Percentiles rank a stretch among this genome's conserved stretches.
These are phyloP conservation scores for Alloplasta piceator DNA, from an alignment of 2,888 invertebrate species.

Conservation along the genomic window DNA sequence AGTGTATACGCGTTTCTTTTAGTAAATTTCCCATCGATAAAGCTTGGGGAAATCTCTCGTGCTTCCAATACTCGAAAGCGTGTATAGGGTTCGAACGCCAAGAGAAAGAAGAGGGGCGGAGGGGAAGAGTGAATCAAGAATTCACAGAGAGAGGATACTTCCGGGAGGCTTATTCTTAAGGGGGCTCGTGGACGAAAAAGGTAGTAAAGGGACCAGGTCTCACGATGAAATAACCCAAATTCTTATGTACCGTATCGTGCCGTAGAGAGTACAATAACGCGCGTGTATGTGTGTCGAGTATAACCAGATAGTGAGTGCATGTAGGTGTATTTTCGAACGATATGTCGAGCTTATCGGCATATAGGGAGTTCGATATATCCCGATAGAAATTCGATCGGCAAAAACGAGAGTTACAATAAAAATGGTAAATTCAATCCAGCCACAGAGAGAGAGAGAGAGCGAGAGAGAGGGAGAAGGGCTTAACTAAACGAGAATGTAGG, in stretches of 20 bases:
- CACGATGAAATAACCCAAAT: constrained; percentile 29
- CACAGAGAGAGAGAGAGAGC: neutral
- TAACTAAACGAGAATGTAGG: constrained; percentile 36
- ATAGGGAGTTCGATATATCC: constrained; percentile 31
- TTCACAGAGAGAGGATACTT: constrained; percentile 15
- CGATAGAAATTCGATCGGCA: constrained; percentile 45
- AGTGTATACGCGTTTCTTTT: too few species aligned
- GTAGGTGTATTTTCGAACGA: neutral
- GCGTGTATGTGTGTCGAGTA: neutral
- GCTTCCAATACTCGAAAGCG: neutral
- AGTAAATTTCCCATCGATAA: too few species aligned
- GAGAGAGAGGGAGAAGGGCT: neutral
- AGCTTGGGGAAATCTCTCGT: neutral
- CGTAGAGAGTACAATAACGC: neutral
- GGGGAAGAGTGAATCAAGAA: constrained; percentile 21
- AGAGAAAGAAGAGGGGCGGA: neutral
- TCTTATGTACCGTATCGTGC: constrained; percentile 10
- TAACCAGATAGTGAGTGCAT: neutral
- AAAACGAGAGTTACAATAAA: constrained; percentile 54
- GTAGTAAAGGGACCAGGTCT: neutral
- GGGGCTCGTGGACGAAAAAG: neutral
- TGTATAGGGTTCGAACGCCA: neutral
- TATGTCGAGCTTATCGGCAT: constrained; percentile 54
- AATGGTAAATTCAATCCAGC: constrained; percentile 55
- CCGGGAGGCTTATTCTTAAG: constrained; percentile 20